A percentile compares a stretch with the other conserved stretches of the same genome.
phyloP scores from a whole-genome alignment of 2,797 vertebrate genomes.

The Synaphobranchus kaupii region DNA sequence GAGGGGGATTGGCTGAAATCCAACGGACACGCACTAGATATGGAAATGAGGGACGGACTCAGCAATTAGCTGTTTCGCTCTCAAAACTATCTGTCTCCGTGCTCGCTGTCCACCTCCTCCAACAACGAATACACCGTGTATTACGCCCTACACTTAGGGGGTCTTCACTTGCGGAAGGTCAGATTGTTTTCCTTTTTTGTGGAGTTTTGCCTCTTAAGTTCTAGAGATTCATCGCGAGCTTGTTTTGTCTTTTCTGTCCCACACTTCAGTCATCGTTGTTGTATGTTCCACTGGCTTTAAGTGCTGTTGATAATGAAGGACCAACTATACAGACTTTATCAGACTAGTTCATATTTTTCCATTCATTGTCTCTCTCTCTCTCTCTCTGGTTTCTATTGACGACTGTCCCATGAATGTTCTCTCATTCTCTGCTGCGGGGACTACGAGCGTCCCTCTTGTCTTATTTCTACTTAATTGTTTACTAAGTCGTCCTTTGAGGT shows the following conservation, averaged over 20 bases:
- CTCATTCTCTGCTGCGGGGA: conserved; percentile 1
- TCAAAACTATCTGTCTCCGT: conserved; percentile 80
- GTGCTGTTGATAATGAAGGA: conserved; percentile 23
- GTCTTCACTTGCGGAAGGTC: conserved; percentile 72
- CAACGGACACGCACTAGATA: conserved; percentile 91
- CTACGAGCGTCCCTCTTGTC: conserved; percentile 7
- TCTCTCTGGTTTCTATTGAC: conserved; percentile 44
- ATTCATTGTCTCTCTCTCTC: conserved; percentile 39
- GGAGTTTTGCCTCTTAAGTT: conserved; percentile 58
- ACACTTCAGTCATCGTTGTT: conserved; percentile 30
- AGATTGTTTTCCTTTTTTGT: conserved; percentile 61
- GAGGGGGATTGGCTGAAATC: conserved; percentile 93
- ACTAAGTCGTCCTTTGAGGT: neutral
- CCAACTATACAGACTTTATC: conserved; percentile 32
- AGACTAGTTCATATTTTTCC: conserved; percentile 46
- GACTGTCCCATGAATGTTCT: conserved; percentile 20
- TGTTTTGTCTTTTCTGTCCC: conserved; percentile 46
- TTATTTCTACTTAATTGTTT: conserved; percentile 32
- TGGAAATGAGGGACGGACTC: conserved; percentile 93
- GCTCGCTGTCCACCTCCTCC: conserved; percentile 66
- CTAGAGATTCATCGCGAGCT: conserved; percentile 44
- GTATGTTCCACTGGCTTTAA: conserved; percentile 38
- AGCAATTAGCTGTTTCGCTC: conserved; percentile 89
- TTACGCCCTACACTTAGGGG: conserved; percentile 73
- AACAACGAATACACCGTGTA: conserved; percentile 67